Conservation (phyloP, 2,113 vertebrate species). For the Sylvia atricapilla region DNA sequence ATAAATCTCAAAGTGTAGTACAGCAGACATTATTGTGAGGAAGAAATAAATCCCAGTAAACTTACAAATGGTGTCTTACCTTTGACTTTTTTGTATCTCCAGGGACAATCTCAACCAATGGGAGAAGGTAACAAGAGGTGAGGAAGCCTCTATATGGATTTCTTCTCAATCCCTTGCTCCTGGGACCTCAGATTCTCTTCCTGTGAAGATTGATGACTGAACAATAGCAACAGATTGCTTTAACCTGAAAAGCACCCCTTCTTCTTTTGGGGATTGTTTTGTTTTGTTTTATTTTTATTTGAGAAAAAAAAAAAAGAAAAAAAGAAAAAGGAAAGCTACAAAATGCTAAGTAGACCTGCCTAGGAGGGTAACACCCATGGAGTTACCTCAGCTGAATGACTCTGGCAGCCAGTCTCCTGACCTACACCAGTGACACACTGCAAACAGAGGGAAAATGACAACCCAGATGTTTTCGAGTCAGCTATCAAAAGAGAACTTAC, state of each 20-base stretch:
- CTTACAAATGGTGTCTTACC: neutral
- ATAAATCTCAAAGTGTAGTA: neutral
- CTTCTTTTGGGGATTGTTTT: slow-evolving; percentile 10
- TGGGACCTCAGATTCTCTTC: slow-evolving; percentile 74
- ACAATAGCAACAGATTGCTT: neutral
- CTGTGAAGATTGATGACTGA: slow-evolving; percentile 89
- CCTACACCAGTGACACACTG: neutral
- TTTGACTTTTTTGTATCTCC: neutral
- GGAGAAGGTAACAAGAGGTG: slow-evolving; percentile 90
- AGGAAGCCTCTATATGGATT: slow-evolving; percentile 80
- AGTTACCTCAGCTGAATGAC: neutral
- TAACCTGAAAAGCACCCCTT: neutral
- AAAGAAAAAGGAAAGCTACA: slow-evolving; percentile 35
- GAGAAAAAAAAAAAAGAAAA: neutral
- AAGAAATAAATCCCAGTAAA: neutral
- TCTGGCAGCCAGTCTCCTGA: slow-evolving; percentile 26
- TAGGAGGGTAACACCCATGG: neutral
- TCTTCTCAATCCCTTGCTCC: slow-evolving; percentile 43
- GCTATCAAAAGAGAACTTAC: slow-evolving; percentile 46
- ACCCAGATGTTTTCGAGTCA: neutral
- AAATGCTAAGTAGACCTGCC: neutral
- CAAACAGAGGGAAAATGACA: neutral
- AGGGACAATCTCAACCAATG: slow-evolving; percentile 95
- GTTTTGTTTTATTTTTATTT: slow-evolving; percentile 7
- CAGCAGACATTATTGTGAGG: neutral